Conservation (phyloP, 2,797 vertebrate genomes). For the Dallia pectoralis region DNA sequence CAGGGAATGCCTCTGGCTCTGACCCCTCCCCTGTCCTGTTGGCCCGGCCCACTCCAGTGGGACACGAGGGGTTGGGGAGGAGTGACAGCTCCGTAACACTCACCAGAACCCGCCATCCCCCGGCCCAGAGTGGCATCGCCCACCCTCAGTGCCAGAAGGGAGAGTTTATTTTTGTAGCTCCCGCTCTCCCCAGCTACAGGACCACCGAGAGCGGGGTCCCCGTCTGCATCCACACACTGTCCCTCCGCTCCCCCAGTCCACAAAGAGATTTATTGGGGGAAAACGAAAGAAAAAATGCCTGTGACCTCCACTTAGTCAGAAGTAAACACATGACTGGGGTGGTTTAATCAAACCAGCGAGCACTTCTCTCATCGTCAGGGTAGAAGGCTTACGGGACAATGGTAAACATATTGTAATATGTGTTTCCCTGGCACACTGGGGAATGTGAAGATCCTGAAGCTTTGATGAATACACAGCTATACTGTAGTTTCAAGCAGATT, state of each 20-base stretch:
- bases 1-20: constrained; percentile 76
- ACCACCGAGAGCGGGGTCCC: constrained; percentile 83
- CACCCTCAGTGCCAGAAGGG: constrained; percentile 90
- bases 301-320: constrained; percentile 71
- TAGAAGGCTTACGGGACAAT: constrained; percentile 45
- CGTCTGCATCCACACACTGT: constrained; percentile 42
- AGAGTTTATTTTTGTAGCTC: constrained; percentile 96
- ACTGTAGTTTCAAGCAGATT: not conserved
- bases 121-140: constrained; percentile 88
- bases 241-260: constrained; percentile 45
- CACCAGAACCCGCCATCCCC: constrained; percentile 86
- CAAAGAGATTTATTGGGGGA: constrained; percentile 68
- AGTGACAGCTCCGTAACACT: constrained; percentile 93
- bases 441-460: constrained; percentile 25
- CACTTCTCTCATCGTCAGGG: constrained; percentile 51
- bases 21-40: constrained; percentile 51
- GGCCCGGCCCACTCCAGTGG: constrained; percentile 53
- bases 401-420: constrained; percentile 46
- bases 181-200: constrained; percentile 78
- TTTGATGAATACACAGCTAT: not conserved
- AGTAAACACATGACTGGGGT: constrained; percentile 67
- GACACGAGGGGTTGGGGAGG: constrained; percentile 53
- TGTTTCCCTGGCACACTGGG: constrained; percentile 16
- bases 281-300: constrained; percentile 54
- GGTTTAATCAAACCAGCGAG: constrained; percentile 67